A percentile compares a stretch with the other conserved stretches of the same genome.
Evolutionary conservation across 2,113 vertebrate species (phyloP).

Genomic region (Catharus minimus): DNA sequence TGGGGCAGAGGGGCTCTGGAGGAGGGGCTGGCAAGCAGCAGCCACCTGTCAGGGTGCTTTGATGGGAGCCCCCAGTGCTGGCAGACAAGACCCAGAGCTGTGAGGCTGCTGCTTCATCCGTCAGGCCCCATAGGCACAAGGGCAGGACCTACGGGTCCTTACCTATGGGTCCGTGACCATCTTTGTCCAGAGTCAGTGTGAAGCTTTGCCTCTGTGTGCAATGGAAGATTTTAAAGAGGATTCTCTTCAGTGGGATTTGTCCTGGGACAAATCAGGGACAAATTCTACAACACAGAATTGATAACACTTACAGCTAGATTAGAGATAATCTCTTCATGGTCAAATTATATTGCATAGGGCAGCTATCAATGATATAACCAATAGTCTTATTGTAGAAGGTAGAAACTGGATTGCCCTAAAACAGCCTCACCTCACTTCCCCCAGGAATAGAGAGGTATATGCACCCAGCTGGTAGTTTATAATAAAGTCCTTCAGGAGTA

Average conservation of each 20-base stretch:
- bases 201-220: not conserved
- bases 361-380: not conserved
- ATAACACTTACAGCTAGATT: not conserved
- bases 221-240: not conserved
- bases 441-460: not conserved
- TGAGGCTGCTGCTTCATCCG: not conserved
- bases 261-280: not conserved
- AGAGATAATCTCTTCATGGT: not conserved
- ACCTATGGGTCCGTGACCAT: not conserved
- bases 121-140: fast-evolving
- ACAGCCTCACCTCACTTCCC: not conserved
- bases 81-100: not conserved
- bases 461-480: constrained; percentile 6
- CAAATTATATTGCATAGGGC: not conserved
- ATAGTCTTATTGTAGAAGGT: not conserved
- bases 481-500: constrained; percentile 39
- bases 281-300: not conserved
- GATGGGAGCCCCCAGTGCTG: not conserved
- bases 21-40: fast-evolving
- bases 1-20: not conserved
- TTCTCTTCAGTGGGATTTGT: not conserved
- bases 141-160: not conserved
- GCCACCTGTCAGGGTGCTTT: not conserved
- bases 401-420: not conserved
- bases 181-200: not conserved